A percentile compares a stretch with the other conserved stretches of the same genome.
Conservation (phyloP, 1,140 invertebrate species). For the Diorhabda carinulata region DNA sequence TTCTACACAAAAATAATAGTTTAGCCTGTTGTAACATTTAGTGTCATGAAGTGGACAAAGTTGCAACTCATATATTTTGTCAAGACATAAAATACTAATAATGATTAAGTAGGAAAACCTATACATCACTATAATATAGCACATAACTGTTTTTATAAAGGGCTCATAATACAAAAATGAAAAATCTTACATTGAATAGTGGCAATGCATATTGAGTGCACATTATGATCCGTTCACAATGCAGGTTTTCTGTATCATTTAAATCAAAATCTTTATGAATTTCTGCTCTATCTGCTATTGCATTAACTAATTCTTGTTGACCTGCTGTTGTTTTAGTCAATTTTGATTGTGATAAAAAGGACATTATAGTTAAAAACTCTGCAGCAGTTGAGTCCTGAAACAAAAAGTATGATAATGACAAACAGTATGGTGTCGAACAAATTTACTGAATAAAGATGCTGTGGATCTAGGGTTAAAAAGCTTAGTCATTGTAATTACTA, state of each 20-base stretch:
- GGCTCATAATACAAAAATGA: too few relatives aligned
- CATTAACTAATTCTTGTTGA: constrained; percentile 80
- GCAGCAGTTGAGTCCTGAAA: constrained; percentile 54
- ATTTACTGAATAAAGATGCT: too few relatives aligned
- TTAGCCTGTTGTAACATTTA: too few relatives aligned
- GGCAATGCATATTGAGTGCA: constrained; percentile 81
- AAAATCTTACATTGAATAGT: constrained; percentile 75
- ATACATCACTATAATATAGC: too few relatives aligned
- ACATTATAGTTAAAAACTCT: constrained; percentile 88
- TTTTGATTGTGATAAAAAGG: constrained; percentile 74
- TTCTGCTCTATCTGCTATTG: constrained; percentile 79
- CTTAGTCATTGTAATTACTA: too few relatives aligned
- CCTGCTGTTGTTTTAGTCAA: constrained; percentile 75
- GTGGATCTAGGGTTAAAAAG: too few relatives aligned
- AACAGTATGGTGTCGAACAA: too few relatives aligned
- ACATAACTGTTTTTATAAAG: too few relatives aligned
- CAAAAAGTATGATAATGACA: background rate
- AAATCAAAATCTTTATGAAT: constrained; percentile 71
- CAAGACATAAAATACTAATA: too few relatives aligned
- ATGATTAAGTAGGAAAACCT: too few relatives aligned
- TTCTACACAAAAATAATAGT: constrained; percentile 31
- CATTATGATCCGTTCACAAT: constrained; percentile 74
- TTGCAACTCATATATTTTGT: too few relatives aligned
- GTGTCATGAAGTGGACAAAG: too few relatives aligned
- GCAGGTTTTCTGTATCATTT: constrained; percentile 71